Evolutionary conservation across 37 sponge, comb jelly and placozoan species (phyloP).

Genomic region (Haliclona indistincta): DNA sequence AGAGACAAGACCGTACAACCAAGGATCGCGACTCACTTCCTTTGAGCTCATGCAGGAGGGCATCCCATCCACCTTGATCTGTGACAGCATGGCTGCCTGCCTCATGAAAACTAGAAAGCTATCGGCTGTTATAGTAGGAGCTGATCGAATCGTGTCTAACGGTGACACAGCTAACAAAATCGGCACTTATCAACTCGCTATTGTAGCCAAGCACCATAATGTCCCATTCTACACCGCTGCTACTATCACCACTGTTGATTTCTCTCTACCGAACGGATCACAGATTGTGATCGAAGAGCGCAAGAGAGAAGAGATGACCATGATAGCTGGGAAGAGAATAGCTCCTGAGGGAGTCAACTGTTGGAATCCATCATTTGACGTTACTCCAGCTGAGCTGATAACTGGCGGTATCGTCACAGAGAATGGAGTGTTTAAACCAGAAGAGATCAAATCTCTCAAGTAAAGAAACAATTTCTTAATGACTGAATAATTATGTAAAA

Average conservation of each 20-base stretch:
- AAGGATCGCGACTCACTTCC: slow-evolving; percentile 82
- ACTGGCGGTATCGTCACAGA: slow-evolving; percentile 84
- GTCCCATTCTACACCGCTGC: slow-evolving; percentile 80
- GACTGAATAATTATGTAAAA: no score
- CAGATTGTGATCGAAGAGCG: slow-evolving; percentile 80
- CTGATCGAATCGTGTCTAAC: slow-evolving; percentile 73
- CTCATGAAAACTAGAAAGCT: slow-evolving; percentile 46
- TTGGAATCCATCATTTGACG: slow-evolving; percentile 92
- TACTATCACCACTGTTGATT: slow-evolving; percentile 64
- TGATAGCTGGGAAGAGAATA: slow-evolving; percentile 49
- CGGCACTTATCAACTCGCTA: slow-evolving; percentile 78
- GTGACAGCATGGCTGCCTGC: slow-evolving; percentile 65
- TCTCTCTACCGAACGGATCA: slow-evolving; percentile 28
- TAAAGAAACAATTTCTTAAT: no score
- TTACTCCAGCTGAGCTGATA: slow-evolving; percentile 77
- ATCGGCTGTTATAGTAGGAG: slow-evolving; percentile 72
- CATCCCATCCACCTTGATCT: slow-evolving; percentile 73
- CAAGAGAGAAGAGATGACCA: slow-evolving; percentile 54
- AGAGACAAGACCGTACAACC: slow-evolving; percentile 85
- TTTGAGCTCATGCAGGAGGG: slow-evolving; percentile 68
- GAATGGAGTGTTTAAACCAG: slow-evolving; percentile 58
- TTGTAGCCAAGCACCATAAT: slow-evolving; percentile 60
- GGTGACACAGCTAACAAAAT: slow-evolving; percentile 92
- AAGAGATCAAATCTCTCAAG: no score
- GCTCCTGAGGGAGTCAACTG: slow-evolving; percentile 72